These are phyloP conservation scores for Corythoichthys intestinalis DNA, from an alignment of 2,113 vertebrate species.

Conservation along the genomic window DNA sequence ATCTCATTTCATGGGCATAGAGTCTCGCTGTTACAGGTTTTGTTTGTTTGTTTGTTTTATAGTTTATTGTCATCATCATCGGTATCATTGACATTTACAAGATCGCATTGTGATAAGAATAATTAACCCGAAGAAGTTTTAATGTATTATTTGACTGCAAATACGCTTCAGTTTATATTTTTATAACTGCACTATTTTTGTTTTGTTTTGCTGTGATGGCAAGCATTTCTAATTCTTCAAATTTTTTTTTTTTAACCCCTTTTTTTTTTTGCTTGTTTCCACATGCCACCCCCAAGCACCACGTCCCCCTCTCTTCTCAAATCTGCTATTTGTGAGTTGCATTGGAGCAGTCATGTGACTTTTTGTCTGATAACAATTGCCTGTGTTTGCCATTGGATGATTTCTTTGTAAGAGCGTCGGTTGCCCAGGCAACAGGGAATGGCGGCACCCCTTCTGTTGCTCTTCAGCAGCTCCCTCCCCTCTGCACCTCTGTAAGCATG, in stretches of 20 bases:
- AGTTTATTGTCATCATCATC: too few species aligned
- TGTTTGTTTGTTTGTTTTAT: too few species aligned
- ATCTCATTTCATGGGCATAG: too few species aligned
- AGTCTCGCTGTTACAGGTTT: too few species aligned
- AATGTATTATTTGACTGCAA: background rate
- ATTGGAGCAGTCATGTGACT: conserved; percentile 73
- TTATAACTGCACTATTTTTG: background rate
- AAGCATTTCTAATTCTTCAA: background rate
- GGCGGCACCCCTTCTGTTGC: conserved; percentile 72
- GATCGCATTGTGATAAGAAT: too few species aligned
- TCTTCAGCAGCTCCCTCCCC: conserved; percentile 45
- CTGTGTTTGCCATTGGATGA: conserved; percentile 70
- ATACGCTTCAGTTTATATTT: background rate
- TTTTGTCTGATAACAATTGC: conserved; percentile 74
- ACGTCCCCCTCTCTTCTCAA: conserved; percentile 17
- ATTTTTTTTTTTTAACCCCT: background rate
- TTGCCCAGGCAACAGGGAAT: conserved; percentile 74
- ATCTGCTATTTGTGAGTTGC: conserved; percentile 51
- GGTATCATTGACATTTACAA: too few species aligned
- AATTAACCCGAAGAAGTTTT: too few species aligned
- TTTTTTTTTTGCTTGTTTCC: conserved; percentile 13
- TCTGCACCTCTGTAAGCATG: conserved; percentile 33
- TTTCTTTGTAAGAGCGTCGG: conserved; percentile 76
- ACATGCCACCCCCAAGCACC: conserved; percentile 10
- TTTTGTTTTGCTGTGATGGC: background rate